phyloP scores from a whole-genome alignment of 2,113 vertebrate genomes.

The Phyllostomus discolor region DNA sequence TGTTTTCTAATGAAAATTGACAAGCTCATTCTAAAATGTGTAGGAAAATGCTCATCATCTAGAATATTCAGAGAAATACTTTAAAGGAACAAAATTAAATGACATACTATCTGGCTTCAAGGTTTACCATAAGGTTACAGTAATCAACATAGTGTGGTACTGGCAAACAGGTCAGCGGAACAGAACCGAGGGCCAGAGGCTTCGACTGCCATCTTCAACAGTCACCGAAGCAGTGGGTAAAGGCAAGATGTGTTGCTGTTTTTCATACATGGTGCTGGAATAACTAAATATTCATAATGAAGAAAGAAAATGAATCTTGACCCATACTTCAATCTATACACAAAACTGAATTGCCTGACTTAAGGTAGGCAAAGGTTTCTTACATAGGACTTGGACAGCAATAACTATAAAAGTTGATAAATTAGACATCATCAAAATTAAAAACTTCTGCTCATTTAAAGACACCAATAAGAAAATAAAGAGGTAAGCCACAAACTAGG shows the following conservation, averaged over 20 bases:
- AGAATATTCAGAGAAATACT: background rate
- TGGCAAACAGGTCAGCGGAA: background rate
- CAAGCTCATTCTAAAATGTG: background rate
- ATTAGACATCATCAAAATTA: background rate
- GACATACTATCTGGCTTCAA: background rate
- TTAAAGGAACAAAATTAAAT: background rate
- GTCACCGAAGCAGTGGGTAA: background rate
- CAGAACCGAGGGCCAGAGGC: background rate
- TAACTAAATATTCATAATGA: background rate
- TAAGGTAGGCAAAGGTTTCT: background rate
- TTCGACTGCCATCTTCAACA: background rate
- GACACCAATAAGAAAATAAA: background rate
- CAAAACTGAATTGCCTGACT: background rate
- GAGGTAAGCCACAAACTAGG: background rate
- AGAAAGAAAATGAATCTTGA: background rate
- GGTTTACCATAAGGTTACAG: background rate
- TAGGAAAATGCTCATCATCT: background rate
- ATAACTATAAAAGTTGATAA: background rate
- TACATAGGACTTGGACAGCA: background rate
- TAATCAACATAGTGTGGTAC: background rate
- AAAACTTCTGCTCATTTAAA: slow-evolving; percentile 5
- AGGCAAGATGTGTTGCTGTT: background rate
- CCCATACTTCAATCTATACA: background rate
- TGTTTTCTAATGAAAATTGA: background rate
- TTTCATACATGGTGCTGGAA: background rate